Evolutionary conservation across 1,140 invertebrate genomes (phyloP).

Genomic region (Tenebrio molitor): DNA sequence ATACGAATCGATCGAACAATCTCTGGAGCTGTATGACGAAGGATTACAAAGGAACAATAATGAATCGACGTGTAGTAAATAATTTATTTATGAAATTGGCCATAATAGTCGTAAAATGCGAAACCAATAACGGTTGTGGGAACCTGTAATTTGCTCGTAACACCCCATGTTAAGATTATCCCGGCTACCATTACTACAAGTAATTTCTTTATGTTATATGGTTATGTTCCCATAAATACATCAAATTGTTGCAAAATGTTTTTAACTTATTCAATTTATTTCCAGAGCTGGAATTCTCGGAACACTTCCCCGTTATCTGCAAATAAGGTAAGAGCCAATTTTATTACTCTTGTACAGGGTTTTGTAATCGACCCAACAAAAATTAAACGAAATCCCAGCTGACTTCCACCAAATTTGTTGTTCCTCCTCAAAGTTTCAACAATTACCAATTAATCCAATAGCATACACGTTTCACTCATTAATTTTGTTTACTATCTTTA

Average conservation of each 20-base stretch:
- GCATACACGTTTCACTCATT: no score
- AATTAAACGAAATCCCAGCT: no score
- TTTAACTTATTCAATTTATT: constrained; percentile 29
- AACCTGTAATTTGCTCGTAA: constrained; percentile 18
- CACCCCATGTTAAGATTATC: background rate
- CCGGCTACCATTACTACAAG: constrained; percentile 20
- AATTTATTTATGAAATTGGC: constrained; percentile 26
- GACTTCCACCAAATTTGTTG: no score
- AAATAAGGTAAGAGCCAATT: constrained; percentile 21
- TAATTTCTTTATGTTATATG: constrained; percentile 20
- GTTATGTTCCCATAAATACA: constrained; percentile 16
- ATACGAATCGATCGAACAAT: constrained; percentile 5
- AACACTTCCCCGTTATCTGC: background rate
- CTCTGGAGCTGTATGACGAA: constrained; percentile 10
- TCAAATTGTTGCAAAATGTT: constrained; percentile 7
- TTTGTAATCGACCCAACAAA: no score
- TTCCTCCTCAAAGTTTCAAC: no score
- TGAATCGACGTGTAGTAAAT: constrained; percentile 30
- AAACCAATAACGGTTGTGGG: constrained; percentile 31
- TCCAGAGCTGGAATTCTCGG: constrained; percentile 9
- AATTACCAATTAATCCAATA: background rate
- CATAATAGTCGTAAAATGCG: constrained; percentile 26
- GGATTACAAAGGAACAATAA: constrained; percentile 12
- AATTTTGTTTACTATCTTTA: no score
- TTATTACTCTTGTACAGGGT: background rate